These are phyloP conservation scores for Hyposmocoma kahamanoa DNA, from an alignment of 1,140 invertebrate genomes.

Conservation along the genomic window DNA sequence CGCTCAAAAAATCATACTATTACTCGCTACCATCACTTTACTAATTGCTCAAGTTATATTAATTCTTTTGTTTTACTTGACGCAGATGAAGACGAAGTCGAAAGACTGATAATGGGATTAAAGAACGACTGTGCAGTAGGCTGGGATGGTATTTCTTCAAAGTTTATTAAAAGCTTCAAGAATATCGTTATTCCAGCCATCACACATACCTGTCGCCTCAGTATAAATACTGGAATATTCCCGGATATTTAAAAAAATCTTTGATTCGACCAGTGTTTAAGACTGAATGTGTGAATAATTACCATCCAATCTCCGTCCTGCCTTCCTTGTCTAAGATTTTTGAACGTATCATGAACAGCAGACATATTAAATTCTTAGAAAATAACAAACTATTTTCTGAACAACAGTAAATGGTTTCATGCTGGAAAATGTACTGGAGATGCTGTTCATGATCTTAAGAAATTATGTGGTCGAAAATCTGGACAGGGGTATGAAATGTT, in stretches of 20 bases:
- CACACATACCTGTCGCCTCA: not conserved
- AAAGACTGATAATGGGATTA: not conserved
- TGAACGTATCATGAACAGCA: not conserved
- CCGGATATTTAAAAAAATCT: not conserved
- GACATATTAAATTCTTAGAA: not conserved
- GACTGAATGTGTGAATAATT: not conserved
- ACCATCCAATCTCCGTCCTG: not conserved
- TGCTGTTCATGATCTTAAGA: not conserved
- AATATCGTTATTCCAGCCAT: not conserved
- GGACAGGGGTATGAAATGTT: not conserved
- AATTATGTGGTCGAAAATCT: not conserved
- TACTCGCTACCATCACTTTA: not conserved
- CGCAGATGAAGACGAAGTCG: not conserved
- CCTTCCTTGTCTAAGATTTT: not conserved
- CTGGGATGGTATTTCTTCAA: too few species aligned
- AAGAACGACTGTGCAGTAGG: not conserved
- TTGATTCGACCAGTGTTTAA: too few species aligned
- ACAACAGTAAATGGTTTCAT: not conserved
- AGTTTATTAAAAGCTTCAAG: not conserved
- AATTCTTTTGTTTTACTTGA: too few species aligned
- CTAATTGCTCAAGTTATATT: too few species aligned
- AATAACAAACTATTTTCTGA: not conserved
- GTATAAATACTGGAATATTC: not conserved
- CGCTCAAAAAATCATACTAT: too few species aligned
- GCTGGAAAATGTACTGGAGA: not conserved